These are phyloP conservation scores for Cylloceria caligata DNA, from an alignment of 2,888 invertebrate species.

Conservation along the genomic window DNA sequence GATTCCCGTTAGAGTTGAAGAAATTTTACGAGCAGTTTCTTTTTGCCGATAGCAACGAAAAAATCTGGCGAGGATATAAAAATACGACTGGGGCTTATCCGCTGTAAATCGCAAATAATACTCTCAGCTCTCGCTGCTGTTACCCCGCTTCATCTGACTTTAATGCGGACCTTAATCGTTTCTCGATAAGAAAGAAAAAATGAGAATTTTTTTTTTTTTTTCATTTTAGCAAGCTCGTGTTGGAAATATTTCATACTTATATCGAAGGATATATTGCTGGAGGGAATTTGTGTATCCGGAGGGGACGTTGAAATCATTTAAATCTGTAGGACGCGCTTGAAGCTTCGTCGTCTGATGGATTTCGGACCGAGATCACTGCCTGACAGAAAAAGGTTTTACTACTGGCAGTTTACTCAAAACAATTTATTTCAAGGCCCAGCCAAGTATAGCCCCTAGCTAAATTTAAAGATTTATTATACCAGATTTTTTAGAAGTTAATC, in stretches of 20 bases:
- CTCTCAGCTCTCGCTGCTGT: background rate
- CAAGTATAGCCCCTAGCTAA: background rate
- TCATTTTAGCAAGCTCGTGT: constrained; percentile 5
- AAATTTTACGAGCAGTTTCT: background rate
- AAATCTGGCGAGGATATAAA: background rate
- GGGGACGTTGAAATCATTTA: background rate
- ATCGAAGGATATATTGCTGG: constrained; percentile 16
- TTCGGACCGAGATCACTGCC: constrained; percentile 39
- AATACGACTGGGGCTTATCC: background rate
- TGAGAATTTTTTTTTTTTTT: constrained; percentile 8
- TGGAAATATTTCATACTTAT: constrained; percentile 7
- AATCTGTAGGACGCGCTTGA: background rate
- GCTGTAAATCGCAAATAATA: constrained; percentile 31
- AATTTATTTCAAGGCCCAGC: too few relatives aligned
- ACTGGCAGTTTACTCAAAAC: constrained; percentile 21
- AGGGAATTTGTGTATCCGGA: constrained; percentile 3
- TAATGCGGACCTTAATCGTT: constrained; percentile 36
- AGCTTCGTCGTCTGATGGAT: constrained; percentile 26
- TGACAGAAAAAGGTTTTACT: constrained; percentile 31
- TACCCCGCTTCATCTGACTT: background rate
- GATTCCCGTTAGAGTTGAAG: background rate
- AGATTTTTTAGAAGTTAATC: too few relatives aligned
- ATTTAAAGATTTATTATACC: background rate
- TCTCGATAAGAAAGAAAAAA: constrained; percentile 34
- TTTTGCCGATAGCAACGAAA: background rate